Base-by-base conservation (phyloP, 2,113 vertebrate genomes). In the Mesocricetus auratus region DNA sequence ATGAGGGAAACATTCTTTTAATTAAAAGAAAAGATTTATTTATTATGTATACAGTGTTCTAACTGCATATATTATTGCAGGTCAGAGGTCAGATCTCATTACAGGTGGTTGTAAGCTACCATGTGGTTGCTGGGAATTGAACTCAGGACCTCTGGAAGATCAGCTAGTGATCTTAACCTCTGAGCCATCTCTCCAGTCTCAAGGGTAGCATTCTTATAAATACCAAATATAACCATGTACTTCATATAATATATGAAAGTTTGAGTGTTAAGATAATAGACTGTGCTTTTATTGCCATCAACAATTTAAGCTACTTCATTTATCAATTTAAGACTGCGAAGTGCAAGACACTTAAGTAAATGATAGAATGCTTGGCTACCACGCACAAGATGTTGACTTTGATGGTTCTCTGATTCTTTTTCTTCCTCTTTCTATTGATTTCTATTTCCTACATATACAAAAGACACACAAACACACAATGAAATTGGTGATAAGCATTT, bases 351-450 rank as follows among this genome's bases (percentile, higher is more conserved):
- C 39, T 74, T 74, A 42, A 10, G 0, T 71, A n/a, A 71, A 11
- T 19, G 16, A 5, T 69, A n/a, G 33, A 69, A 16, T 69, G 33
- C 33, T 69, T 69, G 6, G 5, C 16, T 69, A 69, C 33, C 68
- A 68, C n/a, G 68, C 13, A 69, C 33, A 69, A n/a, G 68, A 36
- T 17, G 13, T 36, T 71, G 16, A 33, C 31, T 68, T 33, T 33
- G 3, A 66, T 31, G 3, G 5, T 5, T 15, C 12, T 33, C 31
- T 33, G 10, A 1, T 11, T 31, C 29, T 68, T 0, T 68, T 1
- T 33, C 31, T 68, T 24, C 26, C 11, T 33, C 66, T 53, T 53
- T 53, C 50, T 53, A 2, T 53, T 10, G 7, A 53, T 53, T 12
- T 53, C 50, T 9, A 53, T 12, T 10, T 53, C 50, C 7, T 53